phyloP scores from a whole-genome alignment of 2,113 vertebrate species.

The Pluvianellus socialis region DNA sequence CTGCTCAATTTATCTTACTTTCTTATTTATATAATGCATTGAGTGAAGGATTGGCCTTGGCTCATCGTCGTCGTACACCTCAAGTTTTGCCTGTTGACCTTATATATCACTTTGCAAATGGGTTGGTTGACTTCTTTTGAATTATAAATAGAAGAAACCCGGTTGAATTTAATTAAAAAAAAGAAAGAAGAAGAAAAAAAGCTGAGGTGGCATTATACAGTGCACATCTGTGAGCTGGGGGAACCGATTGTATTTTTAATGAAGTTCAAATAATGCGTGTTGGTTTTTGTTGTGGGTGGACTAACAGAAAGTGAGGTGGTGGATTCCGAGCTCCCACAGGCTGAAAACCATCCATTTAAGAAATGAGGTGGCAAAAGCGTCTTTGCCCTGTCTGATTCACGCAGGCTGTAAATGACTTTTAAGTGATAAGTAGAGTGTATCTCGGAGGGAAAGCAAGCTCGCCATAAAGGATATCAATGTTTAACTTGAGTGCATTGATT shows the following conservation, averaged over 20 bases:
- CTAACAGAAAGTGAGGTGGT: not conserved
- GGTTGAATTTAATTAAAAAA: not conserved
- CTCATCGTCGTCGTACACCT: not conserved
- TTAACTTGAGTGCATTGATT: not conserved
- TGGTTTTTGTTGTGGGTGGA: not conserved
- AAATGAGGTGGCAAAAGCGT: not conserved
- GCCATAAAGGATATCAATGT: accelerated
- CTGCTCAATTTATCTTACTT: not conserved
- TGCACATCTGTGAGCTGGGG: not conserved
- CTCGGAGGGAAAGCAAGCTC: not conserved
- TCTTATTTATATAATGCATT: not conserved
- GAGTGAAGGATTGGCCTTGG: not conserved
- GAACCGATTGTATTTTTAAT: not conserved
- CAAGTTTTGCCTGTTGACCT: not conserved
- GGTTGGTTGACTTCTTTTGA: not conserved
- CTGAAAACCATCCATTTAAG: not conserved
- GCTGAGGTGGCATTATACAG: not conserved
- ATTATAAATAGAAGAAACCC: not conserved
- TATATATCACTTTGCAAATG: not conserved
- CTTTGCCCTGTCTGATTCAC: not conserved
- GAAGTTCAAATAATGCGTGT: not conserved
- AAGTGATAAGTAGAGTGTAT: not conserved
- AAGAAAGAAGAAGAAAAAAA: not conserved
- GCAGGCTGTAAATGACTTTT: not conserved
- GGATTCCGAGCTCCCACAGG: not conserved